Evolutionary conservation across 1,140 invertebrate genomes (phyloP).

Genomic region (Cydia pomonella): DNA sequence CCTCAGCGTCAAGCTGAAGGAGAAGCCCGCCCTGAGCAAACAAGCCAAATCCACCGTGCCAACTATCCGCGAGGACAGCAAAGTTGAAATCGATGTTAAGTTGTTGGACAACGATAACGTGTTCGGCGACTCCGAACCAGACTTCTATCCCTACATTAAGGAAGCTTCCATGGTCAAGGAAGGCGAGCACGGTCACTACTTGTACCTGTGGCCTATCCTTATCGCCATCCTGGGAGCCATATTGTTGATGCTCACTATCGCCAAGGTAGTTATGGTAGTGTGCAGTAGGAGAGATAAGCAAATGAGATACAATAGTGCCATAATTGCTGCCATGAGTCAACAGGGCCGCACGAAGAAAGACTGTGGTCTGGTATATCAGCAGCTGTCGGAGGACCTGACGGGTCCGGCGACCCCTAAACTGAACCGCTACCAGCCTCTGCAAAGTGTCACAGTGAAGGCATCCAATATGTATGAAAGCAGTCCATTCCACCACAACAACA

Average conservation of each 20-base stretch:
- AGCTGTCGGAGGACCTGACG: conserved; percentile 81
- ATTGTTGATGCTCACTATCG: conserved; percentile 76
- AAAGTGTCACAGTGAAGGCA: conserved; percentile 80
- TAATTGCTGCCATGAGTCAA: conserved; percentile 73
- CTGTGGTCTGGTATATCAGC: conserved; percentile 82
- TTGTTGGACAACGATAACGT: conserved; percentile 64
- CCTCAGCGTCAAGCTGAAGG: conserved; percentile 65
- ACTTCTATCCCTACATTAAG: conserved; percentile 61
- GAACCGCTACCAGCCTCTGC: conserved; percentile 80
- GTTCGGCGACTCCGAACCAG: conserved; percentile 64
- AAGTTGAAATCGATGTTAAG: conserved; percentile 71
- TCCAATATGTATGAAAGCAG: conserved; percentile 82
- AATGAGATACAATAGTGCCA: conserved; percentile 80
- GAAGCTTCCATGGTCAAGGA: conserved; percentile 57
- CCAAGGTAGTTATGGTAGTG: conserved; percentile 75
- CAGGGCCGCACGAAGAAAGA: conserved; percentile 74
- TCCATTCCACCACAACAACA: conserved; percentile 84
- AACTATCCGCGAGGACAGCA: conserved; percentile 59
- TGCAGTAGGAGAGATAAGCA: conserved; percentile 79
- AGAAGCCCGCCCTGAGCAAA: conserved; percentile 51
- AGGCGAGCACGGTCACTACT: conserved; percentile 74
- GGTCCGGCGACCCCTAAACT: conserved; percentile 82
- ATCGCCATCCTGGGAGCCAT: conserved; percentile 74
- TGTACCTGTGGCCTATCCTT: conserved; percentile 75
- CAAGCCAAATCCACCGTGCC: conserved; percentile 45